Percentiles rank a stretch among this genome's conserved stretches.
These are phyloP conservation scores for Steinernema hermaphroditum DNA, from an alignment of 2,888 invertebrate genomes.

Conservation along the genomic window DNA sequence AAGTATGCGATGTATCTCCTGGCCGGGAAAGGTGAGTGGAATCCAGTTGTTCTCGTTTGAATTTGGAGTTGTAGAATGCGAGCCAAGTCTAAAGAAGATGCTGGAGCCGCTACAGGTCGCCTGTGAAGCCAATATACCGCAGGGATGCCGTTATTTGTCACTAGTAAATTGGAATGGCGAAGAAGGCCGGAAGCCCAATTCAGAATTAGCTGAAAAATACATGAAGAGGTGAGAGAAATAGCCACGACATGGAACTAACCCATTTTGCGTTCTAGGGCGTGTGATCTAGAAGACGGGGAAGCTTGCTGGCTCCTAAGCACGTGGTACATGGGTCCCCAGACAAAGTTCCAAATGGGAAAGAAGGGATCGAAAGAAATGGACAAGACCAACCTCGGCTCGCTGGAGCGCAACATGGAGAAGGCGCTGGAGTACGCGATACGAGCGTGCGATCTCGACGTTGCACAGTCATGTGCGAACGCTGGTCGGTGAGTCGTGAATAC, in stretches of 20 bases:
- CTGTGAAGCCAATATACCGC: constrained; percentile 54
- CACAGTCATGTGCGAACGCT: constrained; percentile 86
- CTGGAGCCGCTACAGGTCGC: constrained; percentile 56
- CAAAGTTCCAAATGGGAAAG: constrained; percentile 49
- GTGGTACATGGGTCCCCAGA: constrained; percentile 62
- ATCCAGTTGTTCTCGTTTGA: background rate
- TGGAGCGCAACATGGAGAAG: constrained; percentile 70
- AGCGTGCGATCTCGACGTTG: constrained; percentile 82
- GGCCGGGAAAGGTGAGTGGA: constrained; percentile 70
- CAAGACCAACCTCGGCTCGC: constrained; percentile 45
- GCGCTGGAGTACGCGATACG: constrained; percentile 79
- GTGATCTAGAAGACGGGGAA: constrained; percentile 59
- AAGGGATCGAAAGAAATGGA: constrained; percentile 45
- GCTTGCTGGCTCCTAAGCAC: constrained; percentile 62
- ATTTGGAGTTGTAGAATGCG: constrained; percentile 45
- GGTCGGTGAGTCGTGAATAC: constrained; percentile 69
- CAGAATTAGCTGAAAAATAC: constrained; percentile 53
- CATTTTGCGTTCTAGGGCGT: constrained; percentile 42
- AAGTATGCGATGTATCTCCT: constrained; percentile 77
- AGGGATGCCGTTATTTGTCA: constrained; percentile 52
- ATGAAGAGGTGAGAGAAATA: constrained; percentile 52
- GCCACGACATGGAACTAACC: background rate
- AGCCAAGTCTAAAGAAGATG: constrained; percentile 52
- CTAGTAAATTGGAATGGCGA: constrained; percentile 62
- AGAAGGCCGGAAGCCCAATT: constrained; percentile 51